Conservation (phyloP, 2,888 invertebrate species). For the Macropis europaea region DNA sequence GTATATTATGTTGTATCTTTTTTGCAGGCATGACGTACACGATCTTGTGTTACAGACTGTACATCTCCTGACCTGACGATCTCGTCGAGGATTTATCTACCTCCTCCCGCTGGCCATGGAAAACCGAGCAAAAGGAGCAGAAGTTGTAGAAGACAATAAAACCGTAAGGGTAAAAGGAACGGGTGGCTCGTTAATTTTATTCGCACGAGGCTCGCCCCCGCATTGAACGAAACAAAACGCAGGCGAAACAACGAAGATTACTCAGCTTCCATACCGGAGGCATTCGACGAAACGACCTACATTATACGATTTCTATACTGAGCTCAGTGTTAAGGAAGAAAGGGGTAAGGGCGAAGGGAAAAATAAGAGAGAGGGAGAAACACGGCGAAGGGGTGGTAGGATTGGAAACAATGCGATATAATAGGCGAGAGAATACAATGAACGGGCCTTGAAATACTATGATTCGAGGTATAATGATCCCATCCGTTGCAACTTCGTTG, state of each 20-base stretch:
- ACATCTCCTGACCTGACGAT: no score
- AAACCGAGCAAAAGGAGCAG: neutral
- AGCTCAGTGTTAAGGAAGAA: slow-evolving; percentile 6
- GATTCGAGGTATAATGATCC: slow-evolving; percentile 26
- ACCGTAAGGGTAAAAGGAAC: slow-evolving; percentile 38
- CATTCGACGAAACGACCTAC: slow-evolving; percentile 52
- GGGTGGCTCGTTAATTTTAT: slow-evolving; percentile 55
- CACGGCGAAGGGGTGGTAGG: neutral
- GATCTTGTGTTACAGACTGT: no score
- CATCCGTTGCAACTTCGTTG: slow-evolving; percentile 6
- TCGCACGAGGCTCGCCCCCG: slow-evolving; percentile 39
- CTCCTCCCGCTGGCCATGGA: neutral
- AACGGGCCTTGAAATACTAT: slow-evolving; percentile 27
- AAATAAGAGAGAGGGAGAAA: neutral
- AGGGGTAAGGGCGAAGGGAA: slow-evolving; percentile 1
- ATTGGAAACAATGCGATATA: slow-evolving; percentile 11
- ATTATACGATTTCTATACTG: slow-evolving; percentile 46
- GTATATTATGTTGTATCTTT: no score
- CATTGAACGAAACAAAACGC: slow-evolving; percentile 50
- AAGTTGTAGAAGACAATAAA: slow-evolving; percentile 45
- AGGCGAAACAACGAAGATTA: slow-evolving; percentile 52
- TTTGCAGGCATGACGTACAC: no score
- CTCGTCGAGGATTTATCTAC: slow-evolving; percentile 6
- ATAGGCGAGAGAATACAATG: slow-evolving; percentile 24
- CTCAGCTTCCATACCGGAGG: slow-evolving; percentile 47